phyloP scores from a whole-genome alignment of 2,888 invertebrate species.

The Pachliopta kotzebuea region DNA sequence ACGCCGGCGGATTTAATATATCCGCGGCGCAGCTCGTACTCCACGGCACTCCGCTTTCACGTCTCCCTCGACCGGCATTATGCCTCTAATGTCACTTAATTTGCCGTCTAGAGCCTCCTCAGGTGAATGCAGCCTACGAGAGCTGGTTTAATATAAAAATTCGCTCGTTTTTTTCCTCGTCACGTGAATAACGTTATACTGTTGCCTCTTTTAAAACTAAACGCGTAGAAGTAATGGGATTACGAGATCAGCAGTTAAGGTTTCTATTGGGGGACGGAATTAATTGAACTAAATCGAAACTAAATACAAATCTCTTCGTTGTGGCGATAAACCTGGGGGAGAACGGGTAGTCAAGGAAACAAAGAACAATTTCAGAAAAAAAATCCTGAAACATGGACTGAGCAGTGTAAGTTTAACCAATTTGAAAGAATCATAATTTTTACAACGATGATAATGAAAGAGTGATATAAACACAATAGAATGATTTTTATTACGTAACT shows the following conservation, averaged over 20 bases:
- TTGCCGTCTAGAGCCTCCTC: slow-evolving; percentile 76
- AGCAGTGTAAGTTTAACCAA: too few species aligned
- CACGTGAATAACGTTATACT: slow-evolving; percentile 65
- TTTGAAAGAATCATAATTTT: too few species aligned
- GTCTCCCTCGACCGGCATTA: slow-evolving; percentile 69
- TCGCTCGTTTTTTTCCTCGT: slow-evolving; percentile 60
- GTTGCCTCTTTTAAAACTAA: slow-evolving; percentile 74
- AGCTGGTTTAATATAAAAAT: slow-evolving; percentile 76
- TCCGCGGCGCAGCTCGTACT: slow-evolving; percentile 43
- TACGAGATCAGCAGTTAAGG: slow-evolving; percentile 63
- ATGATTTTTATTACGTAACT: too few species aligned
- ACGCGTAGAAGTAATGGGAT: slow-evolving; percentile 73
- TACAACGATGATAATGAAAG: too few species aligned
- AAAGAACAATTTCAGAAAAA: too few species aligned
- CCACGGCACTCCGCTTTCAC: slow-evolving; percentile 68
- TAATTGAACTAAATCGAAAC: slow-evolving; percentile 12
- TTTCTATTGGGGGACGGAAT: slow-evolving; percentile 42
- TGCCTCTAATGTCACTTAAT: slow-evolving; percentile 78
- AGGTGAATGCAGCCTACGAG: slow-evolving; percentile 72
- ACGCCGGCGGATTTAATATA: slow-evolving; percentile 28
- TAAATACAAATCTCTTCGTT: not conserved
- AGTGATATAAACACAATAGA: too few species aligned
- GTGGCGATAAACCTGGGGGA: too few species aligned
- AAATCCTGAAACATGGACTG: too few species aligned
- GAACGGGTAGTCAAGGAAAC: too few species aligned